These are phyloP conservation scores for Halocaridina rubra DNA, from an alignment of 2,888 invertebrate genomes.

Conservation along the genomic window DNA sequence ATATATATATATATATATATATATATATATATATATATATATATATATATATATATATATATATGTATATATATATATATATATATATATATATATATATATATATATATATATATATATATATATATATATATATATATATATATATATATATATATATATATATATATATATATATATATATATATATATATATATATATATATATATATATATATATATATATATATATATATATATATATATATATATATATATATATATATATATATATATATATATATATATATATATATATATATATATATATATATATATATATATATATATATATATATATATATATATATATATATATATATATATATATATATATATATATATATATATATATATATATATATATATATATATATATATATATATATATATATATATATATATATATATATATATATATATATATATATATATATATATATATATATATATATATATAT, in stretches of 20 bases:
- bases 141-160: background rate
- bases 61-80: background rate
- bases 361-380: background rate
- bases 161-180: background rate
- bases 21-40: background rate
- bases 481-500: background rate
- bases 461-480: background rate
- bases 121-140: background rate
- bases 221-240: background rate
- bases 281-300: background rate
- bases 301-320: background rate
- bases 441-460: slow-evolving; percentile 3
- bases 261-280: background rate
- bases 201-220: background rate
- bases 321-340: slow-evolving; percentile 4
- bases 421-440: background rate
- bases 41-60: slow-evolving; percentile 4
- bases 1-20: background rate
- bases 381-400: background rate
- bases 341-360: background rate
- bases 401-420: background rate
- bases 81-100: background rate
- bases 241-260: background rate
- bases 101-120: background rate
- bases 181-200: slow-evolving; percentile 3